Conservation (phyloP, 2,797 vertebrate genomes). For the Coregonus sp. region DNA sequence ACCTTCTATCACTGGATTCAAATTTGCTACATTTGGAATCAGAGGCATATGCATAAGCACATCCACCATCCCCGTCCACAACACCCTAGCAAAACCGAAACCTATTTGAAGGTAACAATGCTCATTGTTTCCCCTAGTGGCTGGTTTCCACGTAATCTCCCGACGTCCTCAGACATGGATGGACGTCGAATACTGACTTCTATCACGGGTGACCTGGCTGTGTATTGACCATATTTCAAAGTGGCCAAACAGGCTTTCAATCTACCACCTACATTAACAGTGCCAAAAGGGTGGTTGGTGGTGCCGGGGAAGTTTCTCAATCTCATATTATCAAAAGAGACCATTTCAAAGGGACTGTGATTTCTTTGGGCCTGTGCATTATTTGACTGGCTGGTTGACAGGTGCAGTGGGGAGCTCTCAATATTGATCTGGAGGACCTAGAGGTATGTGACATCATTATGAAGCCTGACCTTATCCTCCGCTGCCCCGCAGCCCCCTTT, state of each 20-base stretch:
- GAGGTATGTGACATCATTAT: constrained; percentile 83
- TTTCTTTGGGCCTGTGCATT: constrained; percentile 64
- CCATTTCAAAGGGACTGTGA: constrained; percentile 58
- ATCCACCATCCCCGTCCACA: too few species aligned
- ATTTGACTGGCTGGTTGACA: constrained; percentile 71
- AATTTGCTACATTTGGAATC: too few species aligned
- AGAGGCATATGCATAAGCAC: too few species aligned
- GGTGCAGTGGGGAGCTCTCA: constrained; percentile 63
- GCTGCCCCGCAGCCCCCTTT: constrained; percentile 72
- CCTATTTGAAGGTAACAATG: too few species aligned
- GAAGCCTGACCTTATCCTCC: constrained; percentile 78
- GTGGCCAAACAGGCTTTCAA: not conserved
- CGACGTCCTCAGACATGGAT: too few species aligned
- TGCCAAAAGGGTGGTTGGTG: constrained; percentile 62
- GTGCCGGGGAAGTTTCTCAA: constrained; percentile 63
- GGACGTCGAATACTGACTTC: too few species aligned
- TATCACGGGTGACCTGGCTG: not conserved
- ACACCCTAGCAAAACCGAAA: too few species aligned
- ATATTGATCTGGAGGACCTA: constrained; percentile 80
- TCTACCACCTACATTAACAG: constrained; percentile 57
- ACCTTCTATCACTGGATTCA: too few species aligned
- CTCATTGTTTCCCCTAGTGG: too few species aligned
- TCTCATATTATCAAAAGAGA: constrained; percentile 75
- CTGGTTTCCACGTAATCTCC: too few species aligned
- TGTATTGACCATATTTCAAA: not conserved